These are phyloP conservation scores for Cryptocheilus praepositus DNA, from an alignment of 2,888 invertebrate genomes.

Conservation along the genomic window DNA sequence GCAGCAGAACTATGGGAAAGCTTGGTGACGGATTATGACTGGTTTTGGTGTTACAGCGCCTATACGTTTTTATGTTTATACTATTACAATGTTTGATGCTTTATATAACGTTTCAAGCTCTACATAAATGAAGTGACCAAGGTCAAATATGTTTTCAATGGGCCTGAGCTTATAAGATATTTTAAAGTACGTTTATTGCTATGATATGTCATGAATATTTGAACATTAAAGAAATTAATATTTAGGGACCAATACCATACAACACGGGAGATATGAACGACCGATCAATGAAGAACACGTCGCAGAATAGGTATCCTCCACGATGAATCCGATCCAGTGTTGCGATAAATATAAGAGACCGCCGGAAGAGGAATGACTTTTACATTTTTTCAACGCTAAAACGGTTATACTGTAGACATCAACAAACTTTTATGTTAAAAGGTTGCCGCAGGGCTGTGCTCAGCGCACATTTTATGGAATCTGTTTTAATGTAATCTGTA, in stretches of 20 bases:
- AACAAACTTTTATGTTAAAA: no score
- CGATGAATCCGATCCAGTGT: constrained; percentile 57
- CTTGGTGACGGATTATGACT: constrained; percentile 51
- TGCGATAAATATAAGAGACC: neutral
- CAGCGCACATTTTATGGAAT: no score
- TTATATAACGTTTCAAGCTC: neutral
- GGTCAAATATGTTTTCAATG: neutral
- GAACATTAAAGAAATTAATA: constrained; percentile 20
- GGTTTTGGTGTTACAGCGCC: constrained; percentile 30
- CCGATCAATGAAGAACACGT: constrained; percentile 58
- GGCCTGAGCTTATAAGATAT: neutral
- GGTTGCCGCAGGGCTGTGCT: no score
- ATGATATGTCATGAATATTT: neutral
- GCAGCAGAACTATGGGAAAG: constrained; percentile 46
- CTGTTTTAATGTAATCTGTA: no score
- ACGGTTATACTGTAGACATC: no score
- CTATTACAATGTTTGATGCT: constrained; percentile 14
- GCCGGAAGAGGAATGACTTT: neutral
- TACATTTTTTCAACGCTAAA: neutral
- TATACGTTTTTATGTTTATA: constrained; percentile 12
- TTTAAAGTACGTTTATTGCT: constrained; percentile 2
- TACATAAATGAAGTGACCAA: neutral
- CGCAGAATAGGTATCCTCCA: constrained; percentile 64
- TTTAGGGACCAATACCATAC: constrained; percentile 72
- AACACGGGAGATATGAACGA: constrained; percentile 67